A percentile compares a stretch with the other conserved stretches of the same genome.
These are phyloP conservation scores for Delia radicum DNA, from an alignment of 1,140 invertebrate genomes.

Conservation along the genomic window DNA sequence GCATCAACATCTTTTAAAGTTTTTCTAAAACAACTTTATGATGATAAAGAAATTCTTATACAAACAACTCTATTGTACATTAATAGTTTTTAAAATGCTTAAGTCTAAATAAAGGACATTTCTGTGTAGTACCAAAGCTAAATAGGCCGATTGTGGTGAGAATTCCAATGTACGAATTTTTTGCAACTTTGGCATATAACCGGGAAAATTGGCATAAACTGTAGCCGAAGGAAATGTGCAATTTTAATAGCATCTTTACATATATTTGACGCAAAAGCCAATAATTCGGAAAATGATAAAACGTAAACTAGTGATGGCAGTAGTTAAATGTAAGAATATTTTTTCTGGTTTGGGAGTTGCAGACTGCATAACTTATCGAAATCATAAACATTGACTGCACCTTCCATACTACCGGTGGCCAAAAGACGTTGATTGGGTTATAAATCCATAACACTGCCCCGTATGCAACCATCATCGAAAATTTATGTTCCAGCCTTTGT, in stretches of 20 bases:
- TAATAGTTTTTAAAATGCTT: slow-evolving; percentile 67
- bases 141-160: slow-evolving; percentile 74
- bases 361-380: slow-evolving; percentile 59
- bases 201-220: slow-evolving; percentile 85
- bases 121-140: slow-evolving; percentile 65
- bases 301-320: slow-evolving; percentile 68
- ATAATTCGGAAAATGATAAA: slow-evolving; percentile 84
- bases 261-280: slow-evolving; percentile 71
- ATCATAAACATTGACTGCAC: slow-evolving; percentile 90
- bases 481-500: slow-evolving; percentile 70
- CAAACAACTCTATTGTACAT: too few species aligned
- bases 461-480: slow-evolving; percentile 85
- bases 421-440: slow-evolving; percentile 76
- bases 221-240: slow-evolving; percentile 75
- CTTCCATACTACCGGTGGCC: slow-evolving; percentile 81
- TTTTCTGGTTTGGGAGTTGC: slow-evolving; percentile 66
- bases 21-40: too few species aligned
- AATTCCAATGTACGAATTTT: slow-evolving; percentile 64
- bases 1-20: too few species aligned
- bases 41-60: too few species aligned
- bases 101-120: slow-evolving; percentile 68
- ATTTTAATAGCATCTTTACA: slow-evolving; percentile 77
- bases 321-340: slow-evolving; percentile 75
- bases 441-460: slow-evolving; percentile 68
- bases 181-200: slow-evolving; percentile 58